These are phyloP conservation scores for Rhynchopsitta pachyrhyncha DNA, from an alignment of 2,113 vertebrate genomes.

Conservation along the genomic window DNA sequence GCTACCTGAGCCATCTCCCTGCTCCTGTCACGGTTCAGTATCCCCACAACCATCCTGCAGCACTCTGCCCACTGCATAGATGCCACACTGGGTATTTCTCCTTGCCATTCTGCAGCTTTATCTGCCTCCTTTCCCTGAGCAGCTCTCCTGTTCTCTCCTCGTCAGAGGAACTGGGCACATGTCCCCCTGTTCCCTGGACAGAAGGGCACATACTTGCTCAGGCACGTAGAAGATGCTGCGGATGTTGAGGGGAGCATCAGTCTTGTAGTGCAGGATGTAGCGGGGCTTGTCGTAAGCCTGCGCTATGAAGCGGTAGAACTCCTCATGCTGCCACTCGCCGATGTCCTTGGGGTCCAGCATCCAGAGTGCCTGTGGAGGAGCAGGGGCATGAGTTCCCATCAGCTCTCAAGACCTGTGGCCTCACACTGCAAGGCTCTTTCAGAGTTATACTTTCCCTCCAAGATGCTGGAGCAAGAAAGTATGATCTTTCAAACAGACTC, in stretches of 20 bases:
- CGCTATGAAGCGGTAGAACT: constrained; percentile 91
- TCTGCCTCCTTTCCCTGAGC: not conserved
- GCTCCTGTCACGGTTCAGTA: not conserved
- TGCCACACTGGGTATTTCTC: not conserved
- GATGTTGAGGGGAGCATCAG: constrained; percentile 94
- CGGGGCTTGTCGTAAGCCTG: constrained; percentile 91
- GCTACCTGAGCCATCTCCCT: not conserved
- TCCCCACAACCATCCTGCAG: not conserved
- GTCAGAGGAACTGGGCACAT: not conserved
- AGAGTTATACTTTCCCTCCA: not conserved
- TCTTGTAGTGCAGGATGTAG: constrained; percentile 90
- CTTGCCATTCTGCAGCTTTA: not conserved
- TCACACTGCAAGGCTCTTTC: not conserved
- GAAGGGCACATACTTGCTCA: constrained; percentile 72
- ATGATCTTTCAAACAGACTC: not conserved
- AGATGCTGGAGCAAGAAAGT: fast-evolving
- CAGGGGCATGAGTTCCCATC: not conserved
- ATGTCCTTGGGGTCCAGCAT: constrained; percentile 94
- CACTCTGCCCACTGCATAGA: not conserved
- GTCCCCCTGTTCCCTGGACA: not conserved
- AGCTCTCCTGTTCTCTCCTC: not conserved
- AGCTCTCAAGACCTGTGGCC: not conserved
- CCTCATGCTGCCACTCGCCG: constrained; percentile 89
- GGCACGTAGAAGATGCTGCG: constrained; percentile 96
- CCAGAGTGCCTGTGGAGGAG: constrained; percentile 86